Percentiles rank a stretch among this genome's conserved stretches.
Conservation (phyloP, 2,888 invertebrate genomes). For the Aleiodes alternator region DNA sequence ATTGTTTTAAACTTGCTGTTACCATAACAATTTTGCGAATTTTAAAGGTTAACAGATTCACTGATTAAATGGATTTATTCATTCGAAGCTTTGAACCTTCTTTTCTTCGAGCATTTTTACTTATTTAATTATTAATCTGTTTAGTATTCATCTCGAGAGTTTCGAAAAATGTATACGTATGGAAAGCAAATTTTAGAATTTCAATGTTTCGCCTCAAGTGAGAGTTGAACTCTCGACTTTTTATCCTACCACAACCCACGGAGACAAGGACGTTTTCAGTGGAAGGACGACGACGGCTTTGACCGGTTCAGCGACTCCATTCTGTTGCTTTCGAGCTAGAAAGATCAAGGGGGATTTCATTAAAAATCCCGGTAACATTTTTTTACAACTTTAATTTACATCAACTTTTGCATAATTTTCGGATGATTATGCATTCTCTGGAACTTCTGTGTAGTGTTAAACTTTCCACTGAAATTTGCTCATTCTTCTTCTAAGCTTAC, state of each 20-base stretch:
- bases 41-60: no score
- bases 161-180: no score
- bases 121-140: no score
- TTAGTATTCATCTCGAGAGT: no score
- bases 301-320: conserved; percentile 54
- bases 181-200: no score
- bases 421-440: conserved; percentile 15
- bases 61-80: no score
- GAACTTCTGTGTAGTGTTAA: not conserved
- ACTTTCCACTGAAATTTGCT: no score
- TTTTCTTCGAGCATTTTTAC: no score
- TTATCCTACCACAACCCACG: conserved; percentile 39
- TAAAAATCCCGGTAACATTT: conserved; percentile 11
- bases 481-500: not conserved
- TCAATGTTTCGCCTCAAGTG: conserved; percentile 19
- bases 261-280: conserved; percentile 45
- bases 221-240: conserved; percentile 47
- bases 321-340: conserved; percentile 15
- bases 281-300: conserved; percentile 50
- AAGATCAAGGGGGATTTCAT: conserved; percentile 1
- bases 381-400: not conserved
- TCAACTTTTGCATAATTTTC: conserved; percentile 35
- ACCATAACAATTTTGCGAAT: no score
- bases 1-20: no score
- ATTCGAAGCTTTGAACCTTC: no score